Conservation (phyloP, 2,888 invertebrate genomes). For the Napeogenes sylphis region DNA sequence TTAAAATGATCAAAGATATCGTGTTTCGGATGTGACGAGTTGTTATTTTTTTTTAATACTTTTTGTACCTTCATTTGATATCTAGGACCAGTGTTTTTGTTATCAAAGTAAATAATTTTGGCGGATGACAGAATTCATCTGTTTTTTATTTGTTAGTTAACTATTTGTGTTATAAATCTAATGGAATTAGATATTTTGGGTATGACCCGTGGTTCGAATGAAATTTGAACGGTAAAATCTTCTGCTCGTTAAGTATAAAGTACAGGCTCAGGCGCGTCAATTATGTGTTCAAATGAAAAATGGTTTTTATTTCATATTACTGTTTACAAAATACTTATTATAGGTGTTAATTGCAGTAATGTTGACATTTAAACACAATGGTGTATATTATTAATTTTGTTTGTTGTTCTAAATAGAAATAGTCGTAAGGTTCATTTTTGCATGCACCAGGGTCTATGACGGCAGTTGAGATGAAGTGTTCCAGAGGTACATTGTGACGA, state of each 20-base stretch:
- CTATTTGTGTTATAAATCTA: conserved; percentile 18
- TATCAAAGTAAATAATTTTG: conserved; percentile 12
- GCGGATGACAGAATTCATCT: conserved; percentile 4
- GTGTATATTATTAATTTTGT: conserved; percentile 40
- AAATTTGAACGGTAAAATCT: conserved; percentile 30
- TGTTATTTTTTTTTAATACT: too few species aligned
- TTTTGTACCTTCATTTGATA: background rate
- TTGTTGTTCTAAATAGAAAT: conserved; percentile 31
- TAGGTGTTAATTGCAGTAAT: conserved; percentile 35
- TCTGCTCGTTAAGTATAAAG: conserved; percentile 34
- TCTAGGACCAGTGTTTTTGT: background rate
- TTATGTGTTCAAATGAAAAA: conserved; percentile 64
- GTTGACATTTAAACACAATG: conserved; percentile 53
- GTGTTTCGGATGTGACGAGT: too few species aligned
- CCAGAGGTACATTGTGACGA: background rate
- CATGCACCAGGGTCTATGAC: conserved; percentile 22
- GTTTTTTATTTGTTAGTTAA: conserved; percentile 18
- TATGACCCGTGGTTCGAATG: conserved; percentile 28
- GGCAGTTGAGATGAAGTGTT: background rate
- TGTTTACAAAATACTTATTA: conserved; percentile 50
- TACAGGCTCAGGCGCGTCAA: conserved; percentile 52
- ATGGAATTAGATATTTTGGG: conserved; percentile 22
- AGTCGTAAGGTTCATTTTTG: conserved; percentile 27
- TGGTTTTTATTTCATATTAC: conserved; percentile 49
- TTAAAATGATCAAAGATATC: too few species aligned